phyloP scores from a whole-genome alignment of 2,113 vertebrate species.

The Bufo bufo region DNA sequence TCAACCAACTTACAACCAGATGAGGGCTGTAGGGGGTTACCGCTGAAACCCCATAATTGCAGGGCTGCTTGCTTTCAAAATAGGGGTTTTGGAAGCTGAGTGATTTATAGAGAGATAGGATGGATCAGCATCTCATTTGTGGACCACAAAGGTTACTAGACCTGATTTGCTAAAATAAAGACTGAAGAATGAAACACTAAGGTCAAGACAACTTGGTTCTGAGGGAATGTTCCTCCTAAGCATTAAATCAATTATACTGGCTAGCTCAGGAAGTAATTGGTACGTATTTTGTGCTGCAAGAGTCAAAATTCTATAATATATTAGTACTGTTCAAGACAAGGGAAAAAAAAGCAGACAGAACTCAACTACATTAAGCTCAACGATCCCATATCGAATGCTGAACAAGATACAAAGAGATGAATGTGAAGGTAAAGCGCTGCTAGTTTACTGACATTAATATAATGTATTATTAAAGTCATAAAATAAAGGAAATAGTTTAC shows the following conservation, averaged over 20 bases:
- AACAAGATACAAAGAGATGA: neutral
- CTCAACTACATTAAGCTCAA: neutral
- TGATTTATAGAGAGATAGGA: slow-evolving; percentile 49
- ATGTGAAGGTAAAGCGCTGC: neutral
- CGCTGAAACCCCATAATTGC: slow-evolving; percentile 55
- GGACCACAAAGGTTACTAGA: slow-evolving; percentile 18
- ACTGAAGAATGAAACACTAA: slow-evolving; percentile 12
- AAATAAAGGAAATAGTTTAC: neutral
- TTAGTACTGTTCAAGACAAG: neutral
- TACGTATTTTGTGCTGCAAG: slow-evolving; percentile 13
- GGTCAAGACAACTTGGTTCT: slow-evolving; percentile 10
- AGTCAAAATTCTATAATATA: slow-evolving; percentile 21
- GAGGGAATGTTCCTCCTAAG: slow-evolving; percentile 28
- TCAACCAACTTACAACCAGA: slow-evolving; percentile 57
- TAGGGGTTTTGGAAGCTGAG: slow-evolving; percentile 39
- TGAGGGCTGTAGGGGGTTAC: slow-evolving; percentile 54
- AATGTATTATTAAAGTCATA: neutral
- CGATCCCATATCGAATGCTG: neutral
- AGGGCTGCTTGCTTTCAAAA: slow-evolving; percentile 51
- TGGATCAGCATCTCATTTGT: slow-evolving; percentile 43
- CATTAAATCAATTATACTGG: slow-evolving; percentile 29
- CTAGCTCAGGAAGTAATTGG: slow-evolving; percentile 19
- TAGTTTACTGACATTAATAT: neutral
- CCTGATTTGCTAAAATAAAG: slow-evolving; percentile 38
- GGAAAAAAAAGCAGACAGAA: neutral